These are phyloP conservation scores for Biston betularia DNA, from an alignment of 2,888 invertebrate genomes.

Conservation along the genomic window DNA sequence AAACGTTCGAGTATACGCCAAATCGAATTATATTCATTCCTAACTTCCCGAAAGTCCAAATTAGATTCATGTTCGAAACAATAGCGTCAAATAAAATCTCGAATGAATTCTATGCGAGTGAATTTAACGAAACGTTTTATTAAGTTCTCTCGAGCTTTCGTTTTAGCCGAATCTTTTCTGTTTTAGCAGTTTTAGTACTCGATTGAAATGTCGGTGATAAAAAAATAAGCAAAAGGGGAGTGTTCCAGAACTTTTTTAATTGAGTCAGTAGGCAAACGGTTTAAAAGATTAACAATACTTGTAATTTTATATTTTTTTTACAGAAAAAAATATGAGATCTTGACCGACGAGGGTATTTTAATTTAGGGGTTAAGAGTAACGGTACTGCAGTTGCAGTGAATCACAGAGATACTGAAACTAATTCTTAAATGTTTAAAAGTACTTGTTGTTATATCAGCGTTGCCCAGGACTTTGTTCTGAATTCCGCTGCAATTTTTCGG, in stretches of 20 bases:
- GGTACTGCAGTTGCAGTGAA: too few species aligned
- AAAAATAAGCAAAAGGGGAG: conserved; percentile 13
- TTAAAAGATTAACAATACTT: not conserved
- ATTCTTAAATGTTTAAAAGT: too few species aligned
- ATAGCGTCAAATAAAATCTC: conserved; percentile 40
- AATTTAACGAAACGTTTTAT: conserved; percentile 40
- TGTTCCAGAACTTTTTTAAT: not conserved
- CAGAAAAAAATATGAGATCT: not conserved
- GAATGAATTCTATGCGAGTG: conserved; percentile 30
- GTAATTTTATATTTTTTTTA: too few species aligned
- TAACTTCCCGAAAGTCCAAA: conserved; percentile 33
- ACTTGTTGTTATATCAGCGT: too few species aligned
- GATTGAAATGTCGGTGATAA: conserved; percentile 29
- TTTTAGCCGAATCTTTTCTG: conserved; percentile 28
- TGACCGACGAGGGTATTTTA: too few species aligned
- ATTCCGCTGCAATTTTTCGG: too few species aligned
- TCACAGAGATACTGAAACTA: too few species aligned
- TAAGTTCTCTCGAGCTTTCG: conserved; percentile 37
- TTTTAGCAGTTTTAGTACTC: conserved; percentile 2
- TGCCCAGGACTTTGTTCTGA: too few species aligned
- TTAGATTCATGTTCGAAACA: conserved; percentile 42
- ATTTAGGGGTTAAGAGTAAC: too few species aligned
- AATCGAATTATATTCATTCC: conserved; percentile 32
- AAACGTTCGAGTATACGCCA: conserved; percentile 9
- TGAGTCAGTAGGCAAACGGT: not conserved